Conservation (phyloP, 2,113 vertebrate genomes). For the Cynocephalus volans region DNA sequence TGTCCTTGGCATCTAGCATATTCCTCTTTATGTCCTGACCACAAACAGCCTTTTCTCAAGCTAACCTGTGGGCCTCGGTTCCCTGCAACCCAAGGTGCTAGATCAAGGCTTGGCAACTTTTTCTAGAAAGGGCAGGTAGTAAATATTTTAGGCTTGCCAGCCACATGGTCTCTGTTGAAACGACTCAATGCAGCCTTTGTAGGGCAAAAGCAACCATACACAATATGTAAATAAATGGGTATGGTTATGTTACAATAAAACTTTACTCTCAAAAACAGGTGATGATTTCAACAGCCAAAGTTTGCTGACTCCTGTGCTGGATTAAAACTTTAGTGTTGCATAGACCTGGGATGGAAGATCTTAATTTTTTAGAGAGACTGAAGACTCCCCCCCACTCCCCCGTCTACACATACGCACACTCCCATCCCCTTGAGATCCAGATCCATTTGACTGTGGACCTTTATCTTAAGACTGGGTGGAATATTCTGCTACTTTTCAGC, state of each 20-base stretch:
- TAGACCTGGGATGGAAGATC: not conserved
- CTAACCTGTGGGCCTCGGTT: not conserved
- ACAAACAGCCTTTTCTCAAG: not conserved
- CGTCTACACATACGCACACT: too few species aligned
- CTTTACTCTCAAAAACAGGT: not conserved
- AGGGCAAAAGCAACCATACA: not conserved
- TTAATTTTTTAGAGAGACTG: not conserved
- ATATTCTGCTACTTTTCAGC: not conserved
- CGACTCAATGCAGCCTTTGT: not conserved
- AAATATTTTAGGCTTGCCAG: slow-evolving; percentile 35
- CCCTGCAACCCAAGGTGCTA: not conserved
- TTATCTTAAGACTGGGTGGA: not conserved
- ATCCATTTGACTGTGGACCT: not conserved
- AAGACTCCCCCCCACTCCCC: not conserved
- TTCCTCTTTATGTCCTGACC: not conserved
- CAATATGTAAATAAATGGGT: not conserved
- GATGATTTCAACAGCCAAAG: not conserved
- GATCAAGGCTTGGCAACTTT: not conserved
- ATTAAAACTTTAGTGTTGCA: not conserved
- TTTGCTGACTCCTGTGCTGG: slow-evolving; percentile 6
- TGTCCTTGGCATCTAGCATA: not conserved
- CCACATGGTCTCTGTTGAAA: not conserved
- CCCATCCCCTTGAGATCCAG: not conserved
- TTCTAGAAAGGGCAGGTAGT: not conserved
- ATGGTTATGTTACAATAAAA: not conserved